These are phyloP conservation scores for Dynastes grantii DNA, from an alignment of 2,888 invertebrate genomes.

Conservation along the genomic window DNA sequence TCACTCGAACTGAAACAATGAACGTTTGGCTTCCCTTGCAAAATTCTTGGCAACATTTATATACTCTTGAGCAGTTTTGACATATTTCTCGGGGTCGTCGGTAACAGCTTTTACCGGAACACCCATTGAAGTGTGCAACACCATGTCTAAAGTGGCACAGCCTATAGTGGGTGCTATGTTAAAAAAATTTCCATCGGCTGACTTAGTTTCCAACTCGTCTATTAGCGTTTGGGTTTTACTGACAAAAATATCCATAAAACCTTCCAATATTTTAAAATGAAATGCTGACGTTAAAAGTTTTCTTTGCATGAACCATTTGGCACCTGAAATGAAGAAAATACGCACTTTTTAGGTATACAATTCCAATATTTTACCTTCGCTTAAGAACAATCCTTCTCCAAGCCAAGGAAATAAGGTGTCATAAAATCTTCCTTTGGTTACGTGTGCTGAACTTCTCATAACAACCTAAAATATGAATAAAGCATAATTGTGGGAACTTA, in stretches of 20 bases:
- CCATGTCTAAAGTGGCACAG: slow-evolving; percentile 62
- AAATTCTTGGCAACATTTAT: background rate
- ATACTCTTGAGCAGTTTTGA: slow-evolving; percentile 36
- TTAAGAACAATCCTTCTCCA: slow-evolving; percentile 60
- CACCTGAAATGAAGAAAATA: slow-evolving; percentile 49
- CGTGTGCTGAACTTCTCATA: slow-evolving; percentile 57
- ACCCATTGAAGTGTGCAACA: slow-evolving; percentile 53
- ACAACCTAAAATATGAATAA: slow-evolving; percentile 56
- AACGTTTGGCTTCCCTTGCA: no score
- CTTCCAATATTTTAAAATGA: slow-evolving; percentile 63
- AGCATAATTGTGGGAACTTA: background rate
- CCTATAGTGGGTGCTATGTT: slow-evolving; percentile 62
- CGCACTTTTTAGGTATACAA: background rate
- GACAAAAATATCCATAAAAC: slow-evolving; percentile 61
- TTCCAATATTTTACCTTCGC: slow-evolving; percentile 54
- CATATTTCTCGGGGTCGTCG: slow-evolving; percentile 16
- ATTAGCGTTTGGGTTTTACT: slow-evolving; percentile 60
- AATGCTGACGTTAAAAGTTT: slow-evolving; percentile 63
- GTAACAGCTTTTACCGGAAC: slow-evolving; percentile 21
- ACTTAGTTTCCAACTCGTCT: slow-evolving; percentile 53
- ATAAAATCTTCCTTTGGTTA: slow-evolving; percentile 58
- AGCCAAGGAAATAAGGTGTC: slow-evolving; percentile 58
- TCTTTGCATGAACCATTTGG: slow-evolving; percentile 61
- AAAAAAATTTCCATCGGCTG: slow-evolving; percentile 60
- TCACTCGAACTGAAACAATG: slow-evolving; percentile 20